A percentile compares a stretch with the other conserved stretches of the same genome.
Conservation (phyloP, 2,113 vertebrate genomes). For the Bettongia penicillata region DNA sequence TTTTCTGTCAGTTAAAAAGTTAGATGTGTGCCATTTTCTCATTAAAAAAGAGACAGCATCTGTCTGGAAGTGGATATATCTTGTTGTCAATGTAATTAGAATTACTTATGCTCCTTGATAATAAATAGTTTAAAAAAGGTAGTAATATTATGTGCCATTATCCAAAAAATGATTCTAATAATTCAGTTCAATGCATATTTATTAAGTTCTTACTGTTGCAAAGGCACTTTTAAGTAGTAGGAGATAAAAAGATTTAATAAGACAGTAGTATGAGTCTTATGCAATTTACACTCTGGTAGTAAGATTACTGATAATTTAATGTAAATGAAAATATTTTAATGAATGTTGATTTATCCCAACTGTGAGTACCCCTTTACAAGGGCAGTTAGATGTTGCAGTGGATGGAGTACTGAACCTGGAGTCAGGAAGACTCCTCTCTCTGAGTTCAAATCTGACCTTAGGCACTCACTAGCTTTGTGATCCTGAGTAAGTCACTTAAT, state of each 20-base stretch:
- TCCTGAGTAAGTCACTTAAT: not conserved
- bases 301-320: not conserved
- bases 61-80: not conserved
- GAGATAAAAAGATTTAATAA: not conserved
- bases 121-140: constrained; percentile 9
- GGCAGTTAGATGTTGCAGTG: not conserved
- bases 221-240: not conserved
- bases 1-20: constrained; percentile 11
- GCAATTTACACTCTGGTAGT: not conserved
- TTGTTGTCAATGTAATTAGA: not conserved
- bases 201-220: not conserved
- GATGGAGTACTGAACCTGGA: not conserved
- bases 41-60: not conserved
- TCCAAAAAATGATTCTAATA: not conserved
- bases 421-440: not conserved
- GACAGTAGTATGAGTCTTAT: not conserved
- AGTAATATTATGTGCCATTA: not conserved
- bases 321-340: not conserved
- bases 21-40: not conserved
- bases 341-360: not conserved
- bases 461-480: not conserved
- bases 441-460: not conserved
- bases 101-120: not conserved
- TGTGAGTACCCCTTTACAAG: not conserved
- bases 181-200: not conserved